Percentiles rank a stretch among this genome's conserved stretches.
Conservation (phyloP, 2,797 vertebrate genomes). For the Pygocentrus nattereri region DNA sequence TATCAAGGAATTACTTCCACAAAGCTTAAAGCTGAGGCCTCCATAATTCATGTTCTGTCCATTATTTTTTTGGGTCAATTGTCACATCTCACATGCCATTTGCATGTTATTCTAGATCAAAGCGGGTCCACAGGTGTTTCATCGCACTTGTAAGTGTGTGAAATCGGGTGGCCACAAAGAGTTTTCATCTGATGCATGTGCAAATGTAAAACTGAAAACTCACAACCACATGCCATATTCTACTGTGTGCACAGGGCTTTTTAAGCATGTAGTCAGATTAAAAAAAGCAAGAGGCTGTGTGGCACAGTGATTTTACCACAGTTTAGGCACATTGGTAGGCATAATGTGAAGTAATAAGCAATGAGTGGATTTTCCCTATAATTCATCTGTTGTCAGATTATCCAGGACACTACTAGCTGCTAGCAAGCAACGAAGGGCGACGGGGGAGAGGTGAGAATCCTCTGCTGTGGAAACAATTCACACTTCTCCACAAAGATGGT, state of each 20-base stretch:
- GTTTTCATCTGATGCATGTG: neutral
- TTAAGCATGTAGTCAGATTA: neutral
- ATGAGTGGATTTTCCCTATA: no score
- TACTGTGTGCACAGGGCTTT: neutral
- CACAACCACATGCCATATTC: slow-evolving; percentile 10
- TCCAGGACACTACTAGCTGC: no score
- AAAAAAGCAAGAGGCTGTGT: neutral
- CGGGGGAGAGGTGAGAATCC: no score
- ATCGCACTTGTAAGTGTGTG: slow-evolving; percentile 42
- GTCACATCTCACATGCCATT: slow-evolving; percentile 38
- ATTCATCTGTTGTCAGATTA: no score
- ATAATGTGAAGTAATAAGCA: no score
- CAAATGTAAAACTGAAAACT: slow-evolving; percentile 1
- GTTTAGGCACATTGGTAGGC: no score
- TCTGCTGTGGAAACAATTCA: no score
- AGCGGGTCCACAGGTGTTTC: slow-evolving; percentile 33
- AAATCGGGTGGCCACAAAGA: neutral
- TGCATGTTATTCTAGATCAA: slow-evolving; percentile 52
- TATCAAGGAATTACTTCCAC: slow-evolving; percentile 63
- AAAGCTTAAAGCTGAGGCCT: slow-evolving; percentile 60
- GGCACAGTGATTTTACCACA: neutral
- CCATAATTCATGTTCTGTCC: slow-evolving; percentile 71
- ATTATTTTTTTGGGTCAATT: slow-evolving; percentile 70
- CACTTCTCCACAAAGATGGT: no score
- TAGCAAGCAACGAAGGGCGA: no score